Conservation (phyloP, 1,140 invertebrate species). For the Thalassaphorura encarpata region DNA sequence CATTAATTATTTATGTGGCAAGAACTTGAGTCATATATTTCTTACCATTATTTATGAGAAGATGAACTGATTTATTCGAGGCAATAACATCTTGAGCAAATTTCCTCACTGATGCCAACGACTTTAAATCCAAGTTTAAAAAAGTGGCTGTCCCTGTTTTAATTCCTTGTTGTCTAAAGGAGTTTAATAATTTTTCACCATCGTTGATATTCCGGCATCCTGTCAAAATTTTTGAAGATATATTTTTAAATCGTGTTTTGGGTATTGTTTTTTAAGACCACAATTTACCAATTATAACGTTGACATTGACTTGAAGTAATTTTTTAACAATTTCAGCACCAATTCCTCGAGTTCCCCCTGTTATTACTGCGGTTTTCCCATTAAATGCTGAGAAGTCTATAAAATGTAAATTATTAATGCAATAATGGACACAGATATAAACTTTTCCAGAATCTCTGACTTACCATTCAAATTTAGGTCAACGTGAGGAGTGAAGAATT, state of each 20-base stretch:
- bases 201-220: constrained; percentile 49
- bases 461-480: no score
- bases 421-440: no score
- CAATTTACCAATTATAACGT: constrained; percentile 11
- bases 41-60: constrained; percentile 71
- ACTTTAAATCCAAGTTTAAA: constrained; percentile 50
- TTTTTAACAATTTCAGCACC: constrained; percentile 65
- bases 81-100: constrained; percentile 58
- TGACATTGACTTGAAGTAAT: constrained; percentile 50
- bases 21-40: constrained; percentile 33
- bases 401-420: no score
- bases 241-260: neutral
- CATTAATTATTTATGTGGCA: no score
- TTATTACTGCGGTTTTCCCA: no score
- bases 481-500: no score
- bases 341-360: constrained; percentile 69
- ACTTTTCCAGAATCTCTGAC: no score
- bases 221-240: constrained; percentile 57
- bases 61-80: constrained; percentile 51
- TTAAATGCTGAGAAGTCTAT: no score
- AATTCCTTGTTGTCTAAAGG: constrained; percentile 45
- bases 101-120: constrained; percentile 58
- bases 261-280: neutral
- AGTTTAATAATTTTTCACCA: constrained; percentile 46
- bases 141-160: constrained; percentile 40